These are phyloP conservation scores for Bombus haemorrhoidalis DNA, from an alignment of 1,140 invertebrate genomes.

Conservation along the genomic window DNA sequence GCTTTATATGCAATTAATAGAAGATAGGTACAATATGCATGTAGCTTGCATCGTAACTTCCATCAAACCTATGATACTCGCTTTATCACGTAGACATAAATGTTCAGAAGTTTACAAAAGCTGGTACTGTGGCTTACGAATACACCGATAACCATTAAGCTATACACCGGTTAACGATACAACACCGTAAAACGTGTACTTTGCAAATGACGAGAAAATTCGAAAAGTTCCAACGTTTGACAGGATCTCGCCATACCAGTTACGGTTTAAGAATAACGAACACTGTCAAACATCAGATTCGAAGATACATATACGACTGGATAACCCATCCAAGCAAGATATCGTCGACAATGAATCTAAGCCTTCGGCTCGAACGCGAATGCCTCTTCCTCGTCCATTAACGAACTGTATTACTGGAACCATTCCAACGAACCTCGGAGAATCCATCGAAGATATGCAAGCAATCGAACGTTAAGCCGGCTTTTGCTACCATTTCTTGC, in stretches of 20 bases:
- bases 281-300: not conserved
- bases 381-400: not conserved
- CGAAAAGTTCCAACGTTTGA: too few relatives aligned
- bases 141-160: too few relatives aligned
- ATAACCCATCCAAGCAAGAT: not conserved
- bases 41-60: not conserved
- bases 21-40: too few relatives aligned
- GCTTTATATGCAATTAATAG: not conserved
- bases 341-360: not conserved
- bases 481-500: slow-evolving; percentile 24
- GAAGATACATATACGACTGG: not conserved
- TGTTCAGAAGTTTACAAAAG: not conserved
- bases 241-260: too few relatives aligned
- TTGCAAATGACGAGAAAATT: too few relatives aligned
- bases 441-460: not conserved
- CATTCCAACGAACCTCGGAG: not conserved
- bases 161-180: too few relatives aligned
- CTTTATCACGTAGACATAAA: not conserved
- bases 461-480: not conserved
- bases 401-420: slow-evolving; percentile 2
- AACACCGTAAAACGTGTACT: too few relatives aligned
- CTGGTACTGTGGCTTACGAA: not conserved
- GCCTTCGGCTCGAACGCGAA: not conserved
- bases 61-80: not conserved
- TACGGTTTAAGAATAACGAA: not conserved